A percentile compares a stretch with the other conserved stretches of the same genome.
phyloP scores from a whole-genome alignment of 2,888 invertebrate genomes.

The Callosobruchus maculatus region DNA sequence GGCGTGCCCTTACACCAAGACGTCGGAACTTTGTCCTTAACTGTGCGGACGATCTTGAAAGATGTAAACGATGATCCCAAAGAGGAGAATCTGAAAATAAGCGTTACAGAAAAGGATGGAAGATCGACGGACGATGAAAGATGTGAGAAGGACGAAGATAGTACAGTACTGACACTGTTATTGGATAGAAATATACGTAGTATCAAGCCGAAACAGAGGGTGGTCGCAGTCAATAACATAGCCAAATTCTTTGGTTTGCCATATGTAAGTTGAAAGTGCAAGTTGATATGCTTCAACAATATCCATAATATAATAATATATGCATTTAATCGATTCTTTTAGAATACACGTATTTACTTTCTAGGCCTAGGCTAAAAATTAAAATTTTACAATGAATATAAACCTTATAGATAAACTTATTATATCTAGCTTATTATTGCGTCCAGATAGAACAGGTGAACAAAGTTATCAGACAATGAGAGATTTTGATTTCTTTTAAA shows the following conservation, averaged over 20 bases:
- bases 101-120: constrained; percentile 50
- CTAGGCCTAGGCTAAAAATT: too few relatives aligned
- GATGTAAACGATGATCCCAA: constrained; percentile 51
- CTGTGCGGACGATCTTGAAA: constrained; percentile 45
- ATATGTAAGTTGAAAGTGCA: constrained; percentile 52
- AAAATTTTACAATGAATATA: too few relatives aligned
- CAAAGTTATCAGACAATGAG: too few relatives aligned
- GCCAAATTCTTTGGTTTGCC: constrained; percentile 68
- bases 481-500: too few relatives aligned
- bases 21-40: constrained; percentile 63
- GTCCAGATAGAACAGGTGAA: too few relatives aligned
- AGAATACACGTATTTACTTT: too few relatives aligned
- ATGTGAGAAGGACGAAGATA: constrained; percentile 40
- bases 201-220: constrained; percentile 61
- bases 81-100: constrained; percentile 65
- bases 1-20: constrained; percentile 70
- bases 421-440: too few relatives aligned
- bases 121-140: constrained; percentile 25
- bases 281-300: too few relatives aligned
- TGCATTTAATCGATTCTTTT: too few relatives aligned
- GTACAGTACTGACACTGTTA: constrained; percentile 60
- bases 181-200: constrained; percentile 64
- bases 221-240: constrained; percentile 66
- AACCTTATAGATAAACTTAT: too few relatives aligned
- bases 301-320: too few relatives aligned